Evolutionary conservation across 2,113 vertebrate genomes (phyloP).

Genomic region (Vulpes lagopus): DNA sequence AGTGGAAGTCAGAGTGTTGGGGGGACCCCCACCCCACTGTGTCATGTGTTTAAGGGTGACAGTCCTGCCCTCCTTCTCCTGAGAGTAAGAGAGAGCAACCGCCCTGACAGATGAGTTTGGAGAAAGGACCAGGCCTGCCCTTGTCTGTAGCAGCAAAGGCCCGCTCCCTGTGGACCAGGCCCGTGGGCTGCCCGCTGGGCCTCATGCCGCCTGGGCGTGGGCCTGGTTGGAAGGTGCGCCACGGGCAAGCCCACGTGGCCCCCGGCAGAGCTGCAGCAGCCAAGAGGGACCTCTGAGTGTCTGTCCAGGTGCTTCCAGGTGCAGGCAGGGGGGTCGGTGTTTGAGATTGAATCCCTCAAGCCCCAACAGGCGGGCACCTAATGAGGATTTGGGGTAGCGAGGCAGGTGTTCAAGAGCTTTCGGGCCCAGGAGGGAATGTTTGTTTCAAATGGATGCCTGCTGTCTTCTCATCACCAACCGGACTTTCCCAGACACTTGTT

Average conservation of each 20-base stretch:
- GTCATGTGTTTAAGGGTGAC: background rate
- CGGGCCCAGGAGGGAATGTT: background rate
- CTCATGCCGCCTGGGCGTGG: fast-evolving
- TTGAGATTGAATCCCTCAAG: background rate
- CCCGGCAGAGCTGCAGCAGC: background rate
- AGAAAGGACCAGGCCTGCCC: background rate
- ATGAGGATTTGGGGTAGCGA: background rate
- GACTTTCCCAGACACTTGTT: background rate
- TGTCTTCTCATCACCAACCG: background rate
- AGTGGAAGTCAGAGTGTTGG: background rate
- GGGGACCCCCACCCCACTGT: background rate
- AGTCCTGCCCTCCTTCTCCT: background rate
- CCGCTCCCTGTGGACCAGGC: background rate
- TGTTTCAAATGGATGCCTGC: background rate
- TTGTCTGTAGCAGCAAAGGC: background rate
- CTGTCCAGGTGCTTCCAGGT: background rate
- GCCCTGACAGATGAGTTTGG: background rate
- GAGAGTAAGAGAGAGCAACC: background rate
- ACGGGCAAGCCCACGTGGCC: background rate
- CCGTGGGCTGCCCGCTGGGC: background rate
- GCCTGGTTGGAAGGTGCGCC: background rate
- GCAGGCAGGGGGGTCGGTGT: background rate
- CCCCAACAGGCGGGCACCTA: background rate
- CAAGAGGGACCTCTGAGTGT: background rate
- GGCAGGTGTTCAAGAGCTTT: background rate